Base-by-base conservation (phyloP, 2,888 invertebrate genomes). In the Unio pictorum region DNA sequence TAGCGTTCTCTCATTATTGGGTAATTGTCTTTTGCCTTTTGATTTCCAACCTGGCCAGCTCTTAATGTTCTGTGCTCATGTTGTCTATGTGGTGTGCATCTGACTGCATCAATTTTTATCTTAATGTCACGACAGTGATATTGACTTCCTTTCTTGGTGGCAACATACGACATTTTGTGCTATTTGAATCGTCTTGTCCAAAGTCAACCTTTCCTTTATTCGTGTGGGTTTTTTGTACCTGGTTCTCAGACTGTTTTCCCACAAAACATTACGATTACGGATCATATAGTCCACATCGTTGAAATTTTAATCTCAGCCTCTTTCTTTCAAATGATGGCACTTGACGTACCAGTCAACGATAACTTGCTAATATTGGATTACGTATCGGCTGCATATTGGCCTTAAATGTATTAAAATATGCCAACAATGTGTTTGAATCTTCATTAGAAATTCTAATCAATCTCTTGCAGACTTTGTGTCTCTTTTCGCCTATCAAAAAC, bases 141-240 rank as follows among this genome's bases (percentile, higher is more conserved):
- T 69, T 18, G 66, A 66, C 30, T 65, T 58, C 18, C 66, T n/a
- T 54, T 72, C 68, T 45, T 68, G 58, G 60, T 60, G 68, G 8
- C 65, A 72, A 61, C 66, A 66, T 45, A 69, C 66, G 59, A 66
- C 59, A 8, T 61, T 59, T 30, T 66, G 65, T 3, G 28, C 66
- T 34, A 72, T 64, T 34, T 72, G 63, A 55, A 72, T 63, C 56
- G 68, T 69, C 23, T 72, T 72, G 61, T 69, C 65, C 23, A 69
- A 28, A 26, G 71, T 67, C 61, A 69, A 54, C 4, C 64, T 64
- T 11, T 66, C 66, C 0, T 71, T 68, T 59, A 66, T 64, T 7
- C 62, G 60, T 3, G 70, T 61, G 11, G 71, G 65, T 0, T 34
- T 34, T 18, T 66, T 68, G 26, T 71, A 70, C 8, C 71, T 45